phyloP scores from a whole-genome alignment of 2,888 invertebrate species.

The Dasysyrphus tricinctus region DNA sequence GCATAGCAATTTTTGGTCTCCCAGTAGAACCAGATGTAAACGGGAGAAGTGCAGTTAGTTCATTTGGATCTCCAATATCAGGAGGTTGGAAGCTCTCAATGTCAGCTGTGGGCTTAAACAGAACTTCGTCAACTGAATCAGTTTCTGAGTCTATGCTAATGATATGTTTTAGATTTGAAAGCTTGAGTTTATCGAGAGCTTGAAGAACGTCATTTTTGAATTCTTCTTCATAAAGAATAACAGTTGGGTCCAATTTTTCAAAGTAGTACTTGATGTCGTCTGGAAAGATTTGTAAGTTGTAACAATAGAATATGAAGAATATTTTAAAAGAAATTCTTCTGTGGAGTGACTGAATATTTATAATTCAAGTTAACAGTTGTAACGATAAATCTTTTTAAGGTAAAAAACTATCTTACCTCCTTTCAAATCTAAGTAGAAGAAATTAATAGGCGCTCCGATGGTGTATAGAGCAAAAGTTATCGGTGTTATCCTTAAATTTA shows the following conservation, averaged over 20 bases:
- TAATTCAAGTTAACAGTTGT: too few species aligned
- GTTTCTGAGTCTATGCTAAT: slow-evolving; percentile 30
- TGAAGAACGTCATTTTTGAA: slow-evolving; percentile 38
- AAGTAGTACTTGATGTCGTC: slow-evolving; percentile 15
- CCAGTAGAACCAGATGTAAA: slow-evolving; percentile 76
- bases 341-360: too few species aligned
- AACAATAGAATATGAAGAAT: too few species aligned
- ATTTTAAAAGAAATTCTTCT: too few species aligned
- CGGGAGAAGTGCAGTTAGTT: slow-evolving; percentile 58
- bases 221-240: slow-evolving; percentile 71
- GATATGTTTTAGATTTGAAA: slow-evolving; percentile 46
- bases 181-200: slow-evolving; percentile 44
- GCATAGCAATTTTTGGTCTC: slow-evolving; percentile 67
- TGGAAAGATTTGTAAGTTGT: background rate
- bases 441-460: slow-evolving; percentile 73
- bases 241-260: slow-evolving; percentile 28
- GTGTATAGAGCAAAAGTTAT: slow-evolving; percentile 72
- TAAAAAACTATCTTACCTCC: slow-evolving; percentile 49
- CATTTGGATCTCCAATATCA: slow-evolving; percentile 57
- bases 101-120: slow-evolving; percentile 5
- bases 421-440: slow-evolving; percentile 72
- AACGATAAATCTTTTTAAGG: too few species aligned
- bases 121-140: slow-evolving; percentile 8
- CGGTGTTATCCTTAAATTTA: slow-evolving; percentile 58
- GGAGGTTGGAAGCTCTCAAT: slow-evolving; percentile 39